Evolutionary conservation across 2,797 vertebrate genomes (phyloP), one percentile per base, ranked within the genome.

Genomic region (Centroberyx gerrardi): DNA sequence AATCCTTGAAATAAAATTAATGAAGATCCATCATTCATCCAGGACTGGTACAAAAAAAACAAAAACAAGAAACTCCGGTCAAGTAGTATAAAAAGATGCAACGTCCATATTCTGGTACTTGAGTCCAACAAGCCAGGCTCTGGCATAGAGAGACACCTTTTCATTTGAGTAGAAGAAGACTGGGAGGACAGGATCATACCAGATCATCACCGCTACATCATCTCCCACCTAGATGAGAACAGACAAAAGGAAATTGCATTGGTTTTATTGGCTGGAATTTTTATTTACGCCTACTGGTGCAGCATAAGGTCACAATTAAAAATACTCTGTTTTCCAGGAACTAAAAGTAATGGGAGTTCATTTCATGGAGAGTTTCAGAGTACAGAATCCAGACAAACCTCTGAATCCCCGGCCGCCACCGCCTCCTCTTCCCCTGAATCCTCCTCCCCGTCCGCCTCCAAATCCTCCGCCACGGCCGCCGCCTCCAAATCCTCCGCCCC

Each of bases 331-430:
- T 22, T 22, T 22, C 22, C 22, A 22, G 22, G 22, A 22, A 1
- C 22, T 22, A 22, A 22, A 22, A 22, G 22, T 22, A 22, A 22
- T 22, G 22, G 22, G 22, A 22, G 22, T 22, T 22, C 22, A 22
- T 22, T 22, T 22, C 22, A 22, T 22, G 22, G 5, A 17, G 7
- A 28, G n/a, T 5, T 4, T 2, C 5, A 5, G 0, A 58, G 5
- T 0, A 56, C n/a, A 8, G 14, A 48, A 65, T 55, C 55, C 2
- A n/a, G 0, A 79, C 93, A 89, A 62, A 97, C 98, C 98, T 90
- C 98, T 95, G 86, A 99, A 99, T 81, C 97, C 95, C 75, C 96
- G 95, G 62, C 96, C 95, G 0, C 96, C 96, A 2, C 96, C 90
- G 0, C 92, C 89, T 13, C 87, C 74, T 2, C 84, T 42, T 9